A percentile compares a stretch with the other conserved stretches of the same genome.
phyloP scores from a whole-genome alignment of 92 coral and sea anemone genomes.

The Micromussa lordhowensis region DNA sequence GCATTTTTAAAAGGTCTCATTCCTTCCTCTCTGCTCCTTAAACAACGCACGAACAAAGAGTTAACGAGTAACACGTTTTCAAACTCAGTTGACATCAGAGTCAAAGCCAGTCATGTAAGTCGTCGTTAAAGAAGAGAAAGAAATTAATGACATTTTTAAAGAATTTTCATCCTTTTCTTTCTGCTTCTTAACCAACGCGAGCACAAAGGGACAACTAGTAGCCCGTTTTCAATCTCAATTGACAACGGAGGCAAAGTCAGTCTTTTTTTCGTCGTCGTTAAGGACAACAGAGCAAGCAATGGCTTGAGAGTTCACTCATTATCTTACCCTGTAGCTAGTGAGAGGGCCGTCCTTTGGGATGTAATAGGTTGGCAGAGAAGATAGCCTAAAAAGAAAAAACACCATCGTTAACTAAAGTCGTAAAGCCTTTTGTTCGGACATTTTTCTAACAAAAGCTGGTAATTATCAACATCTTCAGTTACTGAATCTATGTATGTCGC shows the following conservation, averaged over 20 bases:
- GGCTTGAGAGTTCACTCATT: neutral
- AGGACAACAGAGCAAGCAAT: neutral
- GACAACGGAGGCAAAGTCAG: no score
- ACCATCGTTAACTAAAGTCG: neutral
- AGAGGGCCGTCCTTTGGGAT: conserved; percentile 98
- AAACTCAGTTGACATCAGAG: neutral
- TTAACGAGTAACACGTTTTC: neutral
- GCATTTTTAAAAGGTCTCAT: neutral
- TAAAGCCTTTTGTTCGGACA: no score
- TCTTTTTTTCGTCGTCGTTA: no score
- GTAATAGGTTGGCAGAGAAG: conserved; percentile 93
- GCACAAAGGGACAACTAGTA: no score
- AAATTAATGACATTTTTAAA: no score
- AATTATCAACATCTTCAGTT: no score
- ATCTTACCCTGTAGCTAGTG: conserved; percentile 86
- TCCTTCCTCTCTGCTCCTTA: neutral
- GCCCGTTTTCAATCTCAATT: neutral
- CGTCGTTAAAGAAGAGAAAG: no score
- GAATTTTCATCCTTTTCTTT: no score
- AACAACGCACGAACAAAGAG: neutral
- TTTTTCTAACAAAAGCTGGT: no score
- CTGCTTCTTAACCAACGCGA: no score
- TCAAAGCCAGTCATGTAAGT: neutral
- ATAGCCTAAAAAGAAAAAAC: conserved; percentile 67
- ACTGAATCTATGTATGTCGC: no score